Base-by-base conservation (phyloP, 1,140 invertebrate genomes). In the Drosophila rhopaloa region DNA sequence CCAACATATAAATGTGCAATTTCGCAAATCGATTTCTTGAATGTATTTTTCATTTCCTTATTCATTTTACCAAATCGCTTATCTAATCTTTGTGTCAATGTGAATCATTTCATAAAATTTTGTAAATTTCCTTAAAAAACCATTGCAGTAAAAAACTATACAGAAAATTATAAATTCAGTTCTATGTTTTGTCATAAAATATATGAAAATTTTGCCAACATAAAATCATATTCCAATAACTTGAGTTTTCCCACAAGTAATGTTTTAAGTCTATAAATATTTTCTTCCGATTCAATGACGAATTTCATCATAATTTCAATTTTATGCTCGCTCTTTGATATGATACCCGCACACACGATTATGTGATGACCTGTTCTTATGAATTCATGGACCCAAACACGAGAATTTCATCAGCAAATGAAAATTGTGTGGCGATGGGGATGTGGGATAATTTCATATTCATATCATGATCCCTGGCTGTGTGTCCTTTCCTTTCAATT, bases 401-500 rank as follows among this genome's bases (percentile, higher is more conserved):
- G 14, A 66, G 61, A 44, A 66, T 71, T 71, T 71, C 67, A 57
- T 71, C 65, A 62, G 57, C 43, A 73, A 74, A 61, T 74, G 68
- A 73, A 73, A 74, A 71, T 50, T 38, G 16, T 65, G 46, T 11
- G 35, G 14, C 11, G 9, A 44, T 14, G 63, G 35, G 35, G 35
- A 35, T 54, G 35, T 19, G 40, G n/a, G 41, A 76, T 88, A 59
- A 88, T 83, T 83, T 88, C 44, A 86, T 83, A 86, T 86, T 86
- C 83, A 83, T 86, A 88, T 88, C 83, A 88, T 72, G 83, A 76
- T 79, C 77, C 76, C 47, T 44, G 58, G 51, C 65, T 60, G 41
- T 65, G 83, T 68, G 83, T 86, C 83, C 83, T 83, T 86, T 86
- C 65, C 56, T 83, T 88, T 86, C 79, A 88, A 86, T 86, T 88